Base-by-base conservation (phyloP, 2,888 invertebrate species). In the Hypsopygia costalis region DNA sequence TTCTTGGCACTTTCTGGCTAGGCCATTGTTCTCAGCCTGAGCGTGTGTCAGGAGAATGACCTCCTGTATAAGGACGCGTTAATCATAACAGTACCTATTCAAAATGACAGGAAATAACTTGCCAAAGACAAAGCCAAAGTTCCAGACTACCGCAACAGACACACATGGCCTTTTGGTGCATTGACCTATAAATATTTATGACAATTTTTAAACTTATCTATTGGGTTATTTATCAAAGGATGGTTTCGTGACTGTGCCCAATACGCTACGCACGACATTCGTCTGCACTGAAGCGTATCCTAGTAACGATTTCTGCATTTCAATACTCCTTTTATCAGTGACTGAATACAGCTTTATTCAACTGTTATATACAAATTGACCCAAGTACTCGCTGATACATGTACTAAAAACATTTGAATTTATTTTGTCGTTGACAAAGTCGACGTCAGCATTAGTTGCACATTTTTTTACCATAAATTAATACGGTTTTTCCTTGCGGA, bases 271-370 rank as follows among this genome's bases (percentile, higher is more conserved):
- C 73, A 68, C 65, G 64, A 58, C 50, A 62, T 52, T 60, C 50
- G 63, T 49, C 61, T 51, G 58, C 57, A 56, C 34, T 46, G 54
- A 52, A 43, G 55, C 70, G 87, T 87, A 74, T 67, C 87, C 78
- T 82, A 86, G 87, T 78, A 79, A 87, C 88, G 67, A 61, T 53
- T 64, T 62, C 70, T 62, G 85, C 70, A 85, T 71, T 82, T 87
- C 87, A 81, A 87, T 87, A 87, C 75, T 76, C 49, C 42, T 30
- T 45, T 41, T 41, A 41, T 47, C 36, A 31, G 27, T 27, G 27
- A 37, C 37, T 36, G 41, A 34, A 43, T 36, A 34, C 29, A 33
- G 28, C 22, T 37, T 41, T 33, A 43, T 43, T 38, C 34, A 37
- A 20, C 29, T 7, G 35, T 44, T 43, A 36, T 33, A 30, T 8